These are phyloP conservation scores for Proctacanthus coquilletti DNA, from an alignment of 1,140 invertebrate species.

Conservation along the genomic window DNA sequence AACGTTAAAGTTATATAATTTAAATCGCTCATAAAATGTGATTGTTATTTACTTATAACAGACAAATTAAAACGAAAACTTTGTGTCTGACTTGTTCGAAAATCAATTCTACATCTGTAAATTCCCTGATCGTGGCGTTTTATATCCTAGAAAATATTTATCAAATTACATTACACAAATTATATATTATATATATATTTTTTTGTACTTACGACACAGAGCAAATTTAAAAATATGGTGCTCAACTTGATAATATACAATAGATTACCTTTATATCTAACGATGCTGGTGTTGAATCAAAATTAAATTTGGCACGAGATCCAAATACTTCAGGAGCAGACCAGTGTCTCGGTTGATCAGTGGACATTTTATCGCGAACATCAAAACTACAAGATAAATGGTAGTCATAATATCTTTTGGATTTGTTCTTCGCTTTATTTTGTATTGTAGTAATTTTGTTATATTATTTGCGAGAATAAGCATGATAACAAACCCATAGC, in stretches of 20 bases:
- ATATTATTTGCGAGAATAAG: too few relatives aligned
- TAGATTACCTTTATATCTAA: constrained; percentile 37
- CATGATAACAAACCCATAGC: too few relatives aligned
- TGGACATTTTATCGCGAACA: constrained; percentile 55
- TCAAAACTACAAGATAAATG: constrained; percentile 50
- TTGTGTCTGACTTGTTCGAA: constrained; percentile 69
- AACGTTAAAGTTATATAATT: constrained; percentile 1
- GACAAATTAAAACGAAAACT: constrained; percentile 77
- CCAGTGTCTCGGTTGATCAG: constrained; percentile 52
- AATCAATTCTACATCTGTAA: constrained; percentile 78
- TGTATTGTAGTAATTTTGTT: too few relatives aligned
- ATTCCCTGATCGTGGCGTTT: constrained; percentile 70
- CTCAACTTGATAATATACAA: not conserved
- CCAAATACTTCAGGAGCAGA: constrained; percentile 64
- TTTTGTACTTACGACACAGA: too few relatives aligned
- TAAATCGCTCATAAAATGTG: not conserved
- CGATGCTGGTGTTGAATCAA: constrained; percentile 51
- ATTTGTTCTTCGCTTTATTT: too few relatives aligned
- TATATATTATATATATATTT: too few relatives aligned
- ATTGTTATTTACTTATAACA: constrained; percentile 65
- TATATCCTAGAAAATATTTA: too few relatives aligned
- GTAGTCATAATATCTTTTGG: too few relatives aligned
- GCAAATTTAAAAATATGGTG: not conserved
- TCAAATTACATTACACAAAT: too few relatives aligned
- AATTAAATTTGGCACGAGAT: constrained; percentile 59